phyloP scores from a whole-genome alignment of 2,797 vertebrate genomes.

The Gambusia yucatana region DNA sequence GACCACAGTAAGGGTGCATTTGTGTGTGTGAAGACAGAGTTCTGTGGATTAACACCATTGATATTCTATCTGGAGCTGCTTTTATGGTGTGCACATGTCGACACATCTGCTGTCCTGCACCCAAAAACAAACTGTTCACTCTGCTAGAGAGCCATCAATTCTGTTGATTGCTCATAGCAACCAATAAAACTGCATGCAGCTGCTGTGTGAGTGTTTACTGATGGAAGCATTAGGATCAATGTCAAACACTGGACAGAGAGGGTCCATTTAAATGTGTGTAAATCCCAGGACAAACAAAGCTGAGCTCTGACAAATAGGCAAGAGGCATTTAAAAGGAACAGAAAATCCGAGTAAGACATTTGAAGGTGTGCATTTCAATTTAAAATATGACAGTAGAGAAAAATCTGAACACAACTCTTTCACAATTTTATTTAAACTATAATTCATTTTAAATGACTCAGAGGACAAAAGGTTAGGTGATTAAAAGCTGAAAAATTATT shows the following conservation, averaged over 20 bases:
- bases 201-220: constrained; percentile 42
- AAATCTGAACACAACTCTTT: not conserved
- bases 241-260: constrained; percentile 17
- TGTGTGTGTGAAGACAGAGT: not conserved
- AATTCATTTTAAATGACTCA: not conserved
- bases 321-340: not conserved
- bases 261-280: constrained; percentile 31
- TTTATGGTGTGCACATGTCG: constrained; percentile 22
- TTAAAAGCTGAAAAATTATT: not conserved
- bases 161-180: constrained; percentile 24
- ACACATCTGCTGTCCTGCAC: constrained; percentile 22
- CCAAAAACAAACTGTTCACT: constrained; percentile 26
- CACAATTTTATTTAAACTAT: not conserved
- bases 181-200: constrained; percentile 46
- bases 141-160: constrained; percentile 38
- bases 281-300: constrained; percentile 13
- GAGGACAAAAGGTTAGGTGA: not conserved
- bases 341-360: not conserved
- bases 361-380: not conserved
- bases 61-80: constrained; percentile 31
- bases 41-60: constrained; percentile 27
- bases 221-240: constrained; percentile 52
- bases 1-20: constrained; percentile 4
- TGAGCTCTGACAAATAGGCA: constrained; percentile 2
- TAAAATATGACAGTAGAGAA: not conserved